Base-by-base conservation (phyloP, 2,888 invertebrate genomes). In the Lymantria monacha region DNA sequence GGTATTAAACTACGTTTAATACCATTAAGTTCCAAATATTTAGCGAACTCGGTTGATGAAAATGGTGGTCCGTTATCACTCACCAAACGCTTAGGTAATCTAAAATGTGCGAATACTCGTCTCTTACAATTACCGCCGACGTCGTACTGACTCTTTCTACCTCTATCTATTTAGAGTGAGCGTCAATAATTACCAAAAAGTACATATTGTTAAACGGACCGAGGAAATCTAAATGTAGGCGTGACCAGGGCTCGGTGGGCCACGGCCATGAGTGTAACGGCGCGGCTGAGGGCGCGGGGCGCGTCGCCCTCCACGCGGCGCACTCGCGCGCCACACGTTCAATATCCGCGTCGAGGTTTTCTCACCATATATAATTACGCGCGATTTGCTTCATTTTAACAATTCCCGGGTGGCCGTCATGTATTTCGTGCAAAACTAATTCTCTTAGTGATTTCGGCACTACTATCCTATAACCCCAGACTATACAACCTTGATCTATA, bases 251-350 rank as follows among this genome's bases (percentile, higher is more conserved):
- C 31, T 14, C 31, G n/a, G 43, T 8, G 31, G 30, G 12, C 31
- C 12, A 31, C 31, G 55, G 54, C 65, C 60, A 65, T 15, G 59
- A 49, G 41, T 62, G 59, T 8, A 58, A 54, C 12, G 60, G 55
- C 1, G 56, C 62, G 11, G 48, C 15, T 14, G 61, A 33, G 2
- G 42, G 42, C 1, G 1, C 3, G 9, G 7, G 22, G 31, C 31
- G 43, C 31, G 30, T 30, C 12, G 43, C n/a, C 8, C 31, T 7
- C 5, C 31, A 31, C 5, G 31, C n/a, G 8, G 12, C 12, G 31
- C 43, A 43, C 30, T 30, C 31, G 31, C 0, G 5, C 1, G 7
- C 3, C 15, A n/a, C 11, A 0, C 33, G 7, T 14, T 44, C 44
- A 1, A 44, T 44, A 14, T 44, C 33, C 7, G 33, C 14, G 33